Base-by-base conservation (phyloP, 2,888 invertebrate genomes). In the Cetonia aurata region DNA sequence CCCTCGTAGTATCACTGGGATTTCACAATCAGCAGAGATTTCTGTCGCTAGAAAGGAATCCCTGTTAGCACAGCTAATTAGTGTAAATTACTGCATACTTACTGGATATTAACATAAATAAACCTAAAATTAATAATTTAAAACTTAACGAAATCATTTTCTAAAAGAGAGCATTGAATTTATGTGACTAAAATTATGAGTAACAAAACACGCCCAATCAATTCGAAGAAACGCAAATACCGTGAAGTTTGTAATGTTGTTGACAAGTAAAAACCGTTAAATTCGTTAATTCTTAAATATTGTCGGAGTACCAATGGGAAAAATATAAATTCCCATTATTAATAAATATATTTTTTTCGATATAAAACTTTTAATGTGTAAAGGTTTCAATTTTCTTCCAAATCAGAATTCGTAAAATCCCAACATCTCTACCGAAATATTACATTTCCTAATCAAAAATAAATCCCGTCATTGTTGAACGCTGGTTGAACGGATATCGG, bases 1-100 rank as follows among this genome's bases (percentile, higher is more conserved):
- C 71, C 96, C 96, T 78, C 94, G 88, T 59, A 96, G 84, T 55
- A 94, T 91, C 74, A 89, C 81, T 33, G 96, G 96, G 80, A 96
- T 93, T 31, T 88, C 87, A 82, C 95, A 95, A 71, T 87, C 87
- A 8, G 70, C 73, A 52, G 60, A 67, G 31, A 65, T 67, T 44
- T 60, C 46, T 19, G 42, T 19, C 13, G 69, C 73, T 73, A 17
- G 50, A 72, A 72, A 42, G 12, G 46, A 25, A 46, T 12, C 12
- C 37, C 6, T 8, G 10, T 37, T 37, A 37, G 9, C 37, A 37
- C 10, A 8, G 8, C 9, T 8, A 8, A 37, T 52, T 19, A 1
- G 25, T 52, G 19, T 52, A 19, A 52, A 12, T 6, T 8, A 52
- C n/a, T 8, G 33, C 10, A 1, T 65, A 65, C 62, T 65, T 19